These are phyloP conservation scores for Tricholaema leucomelas DNA, from an alignment of 2,113 vertebrate species.

Conservation along the genomic window DNA sequence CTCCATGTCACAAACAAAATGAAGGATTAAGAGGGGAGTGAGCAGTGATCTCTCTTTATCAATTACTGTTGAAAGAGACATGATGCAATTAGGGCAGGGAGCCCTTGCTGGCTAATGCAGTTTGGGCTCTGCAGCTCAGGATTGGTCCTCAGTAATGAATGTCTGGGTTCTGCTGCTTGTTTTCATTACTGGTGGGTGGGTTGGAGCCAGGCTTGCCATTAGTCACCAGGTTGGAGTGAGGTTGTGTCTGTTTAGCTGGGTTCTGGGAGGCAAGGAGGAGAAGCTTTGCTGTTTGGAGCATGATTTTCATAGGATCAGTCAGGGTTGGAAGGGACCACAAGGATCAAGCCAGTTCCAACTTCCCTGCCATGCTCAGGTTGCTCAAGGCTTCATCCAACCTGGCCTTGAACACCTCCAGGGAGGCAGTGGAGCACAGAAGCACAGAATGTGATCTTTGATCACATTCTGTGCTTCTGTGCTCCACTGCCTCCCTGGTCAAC, in stretches of 20 bases:
- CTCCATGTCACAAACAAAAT: background rate
- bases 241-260: fast-evolving
- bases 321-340: too few species aligned
- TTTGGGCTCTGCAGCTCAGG: background rate
- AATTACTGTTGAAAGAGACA: background rate
- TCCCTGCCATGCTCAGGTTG: too few species aligned
- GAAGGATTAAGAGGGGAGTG: background rate
- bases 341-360: too few species aligned
- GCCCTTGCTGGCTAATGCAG: background rate
- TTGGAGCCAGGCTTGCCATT: background rate
- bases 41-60: background rate
- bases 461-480: too few species aligned
- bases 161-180: background rate
- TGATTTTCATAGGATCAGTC: background rate
- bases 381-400: too few species aligned
- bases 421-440: too few species aligned
- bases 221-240: background rate
- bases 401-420: too few species aligned
- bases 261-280: background rate
- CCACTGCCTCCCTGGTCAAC: too few species aligned
- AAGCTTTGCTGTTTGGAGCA: background rate
- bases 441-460: too few species aligned
- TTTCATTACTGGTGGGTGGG: background rate
- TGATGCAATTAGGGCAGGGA: background rate
- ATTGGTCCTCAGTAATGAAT: background rate